Evolutionary conservation across 1,140 invertebrate genomes (phyloP).

Genomic region (Saccostrea echinata): DNA sequence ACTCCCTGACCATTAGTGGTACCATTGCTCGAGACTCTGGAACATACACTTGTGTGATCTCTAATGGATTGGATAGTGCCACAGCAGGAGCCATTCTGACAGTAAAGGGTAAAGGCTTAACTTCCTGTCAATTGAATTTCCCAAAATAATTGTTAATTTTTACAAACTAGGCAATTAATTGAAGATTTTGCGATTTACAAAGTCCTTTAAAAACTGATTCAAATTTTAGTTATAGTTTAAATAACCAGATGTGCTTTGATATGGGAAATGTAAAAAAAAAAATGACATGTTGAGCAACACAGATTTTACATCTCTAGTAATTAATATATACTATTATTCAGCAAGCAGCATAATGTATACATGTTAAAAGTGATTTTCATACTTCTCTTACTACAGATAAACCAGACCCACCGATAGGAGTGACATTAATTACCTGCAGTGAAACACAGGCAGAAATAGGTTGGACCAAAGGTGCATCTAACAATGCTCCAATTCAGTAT

Average conservation of each 20-base stretch:
- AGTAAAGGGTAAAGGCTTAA: slow-evolving; percentile 87
- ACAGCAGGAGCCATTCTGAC: slow-evolving; percentile 91
- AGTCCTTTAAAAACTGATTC: too few relatives aligned
- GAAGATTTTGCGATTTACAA: too few relatives aligned
- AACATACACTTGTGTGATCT: slow-evolving; percentile 96
- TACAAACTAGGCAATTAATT: too few relatives aligned
- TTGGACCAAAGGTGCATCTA: slow-evolving; percentile 89
- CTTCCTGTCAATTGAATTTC: background rate
- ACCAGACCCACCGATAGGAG: slow-evolving; percentile 91
- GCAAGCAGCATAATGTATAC: too few relatives aligned
- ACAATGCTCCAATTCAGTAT: slow-evolving; percentile 94
- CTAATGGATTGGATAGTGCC: slow-evolving; percentile 92
- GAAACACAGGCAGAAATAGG: slow-evolving; percentile 88
- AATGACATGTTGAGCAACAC: too few relatives aligned
- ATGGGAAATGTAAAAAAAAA: too few relatives aligned
- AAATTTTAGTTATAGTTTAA: too few relatives aligned
- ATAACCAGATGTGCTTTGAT: too few relatives aligned
- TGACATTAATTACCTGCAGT: slow-evolving; percentile 72
- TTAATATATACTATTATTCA: too few relatives aligned
- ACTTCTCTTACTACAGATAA: slow-evolving; percentile 85
- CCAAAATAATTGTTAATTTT: background rate
- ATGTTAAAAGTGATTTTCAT: background rate
- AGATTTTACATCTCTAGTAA: too few relatives aligned
- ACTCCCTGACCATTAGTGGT: slow-evolving; percentile 95
- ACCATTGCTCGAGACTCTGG: slow-evolving; percentile 97